phyloP scores from a whole-genome alignment of 2,113 vertebrate species.

The Irena cyanogastra region DNA sequence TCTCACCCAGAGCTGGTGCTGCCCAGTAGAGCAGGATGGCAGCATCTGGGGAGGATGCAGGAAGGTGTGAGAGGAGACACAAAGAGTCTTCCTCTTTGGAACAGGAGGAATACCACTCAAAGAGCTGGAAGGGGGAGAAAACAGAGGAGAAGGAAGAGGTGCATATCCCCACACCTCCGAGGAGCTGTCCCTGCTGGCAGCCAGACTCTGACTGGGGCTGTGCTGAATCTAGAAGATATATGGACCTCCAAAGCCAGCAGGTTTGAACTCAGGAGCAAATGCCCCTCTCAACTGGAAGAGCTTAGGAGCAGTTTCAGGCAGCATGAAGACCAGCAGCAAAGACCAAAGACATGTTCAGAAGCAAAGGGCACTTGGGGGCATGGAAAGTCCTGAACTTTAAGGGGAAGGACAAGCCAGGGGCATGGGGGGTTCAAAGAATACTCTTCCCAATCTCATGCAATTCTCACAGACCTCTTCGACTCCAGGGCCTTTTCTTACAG shows the following conservation, averaged over 20 bases:
- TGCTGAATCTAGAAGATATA: rapidly evolving
- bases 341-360: neutral
- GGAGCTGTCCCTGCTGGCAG: neutral
- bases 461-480: conserved; percentile 71
- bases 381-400: neutral
- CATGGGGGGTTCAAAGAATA: conserved; percentile 41
- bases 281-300: neutral
- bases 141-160: neutral
- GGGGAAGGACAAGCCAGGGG: neutral
- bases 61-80: neutral
- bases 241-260: neutral
- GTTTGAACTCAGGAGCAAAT: neutral
- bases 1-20: neutral
- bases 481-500: conserved; percentile 82
- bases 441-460: conserved; percentile 68
- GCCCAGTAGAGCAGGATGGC: neutral
- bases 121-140: neutral
- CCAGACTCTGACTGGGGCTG: neutral
- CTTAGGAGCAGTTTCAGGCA: neutral
- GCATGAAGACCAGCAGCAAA: too few relatives aligned
- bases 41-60: neutral
- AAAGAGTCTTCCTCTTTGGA: neutral
- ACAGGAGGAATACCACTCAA: neutral
- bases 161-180: neutral
- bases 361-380: neutral